Evolutionary conservation across 2,113 vertebrate species (phyloP).

Genomic region (Solea solea): DNA sequence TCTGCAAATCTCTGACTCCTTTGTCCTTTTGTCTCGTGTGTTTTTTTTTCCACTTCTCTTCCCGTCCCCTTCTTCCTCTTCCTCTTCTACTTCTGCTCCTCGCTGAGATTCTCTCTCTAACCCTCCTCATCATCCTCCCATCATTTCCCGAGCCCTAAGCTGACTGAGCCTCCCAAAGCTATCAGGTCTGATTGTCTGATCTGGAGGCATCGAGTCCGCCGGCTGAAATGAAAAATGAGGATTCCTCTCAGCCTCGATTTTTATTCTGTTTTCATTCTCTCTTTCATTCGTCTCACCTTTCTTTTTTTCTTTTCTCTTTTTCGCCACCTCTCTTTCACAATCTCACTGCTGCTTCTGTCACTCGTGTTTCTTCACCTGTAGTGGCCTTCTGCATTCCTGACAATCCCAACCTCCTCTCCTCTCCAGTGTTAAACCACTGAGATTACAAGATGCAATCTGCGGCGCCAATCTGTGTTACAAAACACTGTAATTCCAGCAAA

Average conservation of each 20-base stretch:
- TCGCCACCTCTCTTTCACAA: slow-evolving; percentile 38
- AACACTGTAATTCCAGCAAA: too few species aligned
- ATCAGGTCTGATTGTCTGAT: slow-evolving; percentile 77
- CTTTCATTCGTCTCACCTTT: slow-evolving; percentile 59
- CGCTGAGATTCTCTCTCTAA: slow-evolving; percentile 50
- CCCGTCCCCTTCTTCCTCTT: neutral
- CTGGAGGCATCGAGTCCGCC: slow-evolving; percentile 61
- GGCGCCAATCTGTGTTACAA: too few species aligned
- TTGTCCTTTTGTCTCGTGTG: slow-evolving; percentile 63
- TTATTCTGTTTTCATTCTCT: slow-evolving; percentile 70
- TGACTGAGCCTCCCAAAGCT: slow-evolving; percentile 75
- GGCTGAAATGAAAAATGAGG: slow-evolving; percentile 74
- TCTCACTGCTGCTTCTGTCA: slow-evolving; percentile 35
- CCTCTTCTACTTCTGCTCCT: slow-evolving; percentile 24
- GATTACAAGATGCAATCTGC: too few species aligned
- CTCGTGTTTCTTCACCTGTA: slow-evolving; percentile 54
- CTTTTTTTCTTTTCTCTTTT: slow-evolving; percentile 35
- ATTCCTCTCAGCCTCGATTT: slow-evolving; percentile 71
- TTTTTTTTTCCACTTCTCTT: slow-evolving; percentile 48
- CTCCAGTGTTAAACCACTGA: neutral
- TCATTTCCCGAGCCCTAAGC: slow-evolving; percentile 71
- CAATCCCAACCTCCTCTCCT: slow-evolving; percentile 44
- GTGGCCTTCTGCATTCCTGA: slow-evolving; percentile 47
- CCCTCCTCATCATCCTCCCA: slow-evolving; percentile 68
- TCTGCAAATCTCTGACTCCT: slow-evolving; percentile 59